Evolutionary conservation across 1,140 invertebrate genomes (phyloP).

Genomic region (Anastatus disparis): DNA sequence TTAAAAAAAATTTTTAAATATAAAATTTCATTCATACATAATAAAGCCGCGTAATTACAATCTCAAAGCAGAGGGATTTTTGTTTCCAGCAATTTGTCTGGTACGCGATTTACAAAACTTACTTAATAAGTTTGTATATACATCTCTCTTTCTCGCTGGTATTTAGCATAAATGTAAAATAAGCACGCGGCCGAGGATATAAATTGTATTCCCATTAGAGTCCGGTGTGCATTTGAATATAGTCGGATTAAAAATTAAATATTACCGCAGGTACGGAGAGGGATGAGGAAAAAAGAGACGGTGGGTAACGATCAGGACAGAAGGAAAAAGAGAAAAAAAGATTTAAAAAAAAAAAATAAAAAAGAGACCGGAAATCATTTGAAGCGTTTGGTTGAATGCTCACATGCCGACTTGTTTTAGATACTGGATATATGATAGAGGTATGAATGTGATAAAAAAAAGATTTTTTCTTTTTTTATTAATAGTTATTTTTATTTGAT

Average conservation of each 20-base stretch:
- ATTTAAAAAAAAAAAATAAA: constrained; percentile 37
- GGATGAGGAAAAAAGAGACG: too few relatives aligned
- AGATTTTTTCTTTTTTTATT: too few relatives aligned
- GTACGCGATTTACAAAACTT: constrained; percentile 17
- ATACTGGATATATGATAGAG: too few relatives aligned
- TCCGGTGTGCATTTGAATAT: constrained; percentile 57
- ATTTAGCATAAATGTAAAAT: constrained; percentile 66
- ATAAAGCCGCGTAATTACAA: too few relatives aligned
- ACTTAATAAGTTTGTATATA: constrained; percentile 43
- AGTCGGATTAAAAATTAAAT: constrained; percentile 63
- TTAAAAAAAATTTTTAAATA: too few relatives aligned
- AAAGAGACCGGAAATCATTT: constrained; percentile 3
- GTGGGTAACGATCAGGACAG: constrained; percentile 52
- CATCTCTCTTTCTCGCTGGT: constrained; percentile 40
- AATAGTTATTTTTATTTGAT: too few relatives aligned
- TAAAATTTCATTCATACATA: too few relatives aligned
- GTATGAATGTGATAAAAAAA: too few relatives aligned
- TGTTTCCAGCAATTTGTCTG: constrained; percentile 17
- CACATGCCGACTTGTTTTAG: background rate
- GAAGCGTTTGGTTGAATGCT: constrained; percentile 1
- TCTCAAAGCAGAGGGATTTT: background rate
- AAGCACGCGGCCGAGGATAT: constrained; percentile 58
- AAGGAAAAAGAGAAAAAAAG: constrained; percentile 15
- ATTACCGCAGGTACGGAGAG: constrained; percentile 48
- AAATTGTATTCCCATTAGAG: constrained; percentile 63